Conservation (phyloP, 2,888 invertebrate genomes). For the Pardosa pseudoannulata region DNA sequence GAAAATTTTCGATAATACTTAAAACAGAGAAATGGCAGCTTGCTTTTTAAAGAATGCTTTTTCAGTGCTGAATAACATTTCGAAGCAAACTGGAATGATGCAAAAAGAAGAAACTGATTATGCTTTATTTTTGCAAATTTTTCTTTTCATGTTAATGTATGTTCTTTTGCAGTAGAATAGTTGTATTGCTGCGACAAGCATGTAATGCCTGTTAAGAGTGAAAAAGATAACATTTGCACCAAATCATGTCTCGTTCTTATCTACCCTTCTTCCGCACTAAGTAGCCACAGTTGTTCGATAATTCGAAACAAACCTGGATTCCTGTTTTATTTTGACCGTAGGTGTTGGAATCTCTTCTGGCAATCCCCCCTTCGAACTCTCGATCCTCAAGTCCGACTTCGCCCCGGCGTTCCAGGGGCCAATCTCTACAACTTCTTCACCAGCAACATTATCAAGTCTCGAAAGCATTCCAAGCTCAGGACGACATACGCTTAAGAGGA, state of each 20-base stretch:
- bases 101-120: too few relatives aligned
- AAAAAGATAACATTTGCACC: neutral
- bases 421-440: neutral
- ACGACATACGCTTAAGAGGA: neutral
- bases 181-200: neutral
- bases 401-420: constrained; percentile 69
- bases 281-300: neutral
- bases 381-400: constrained; percentile 85
- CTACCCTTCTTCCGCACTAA: neutral
- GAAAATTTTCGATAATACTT: too few relatives aligned
- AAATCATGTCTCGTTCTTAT: neutral
- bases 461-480: neutral
- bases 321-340: constrained; percentile 79
- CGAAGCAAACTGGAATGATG: too few relatives aligned
- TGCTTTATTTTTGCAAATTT: neutral
- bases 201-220: neutral
- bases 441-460: neutral
- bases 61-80: too few relatives aligned
- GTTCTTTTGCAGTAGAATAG: neutral
- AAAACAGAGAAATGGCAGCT: too few relatives aligned
- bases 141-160: neutral
- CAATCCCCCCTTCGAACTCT: constrained; percentile 87
- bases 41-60: too few relatives aligned
- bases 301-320: constrained; percentile 14
- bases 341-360: constrained; percentile 93